Percentiles rank a stretch among this genome's conserved stretches.
phyloP scores from a whole-genome alignment of 2,797 vertebrate species.

The Eulemur rubriventer region DNA sequence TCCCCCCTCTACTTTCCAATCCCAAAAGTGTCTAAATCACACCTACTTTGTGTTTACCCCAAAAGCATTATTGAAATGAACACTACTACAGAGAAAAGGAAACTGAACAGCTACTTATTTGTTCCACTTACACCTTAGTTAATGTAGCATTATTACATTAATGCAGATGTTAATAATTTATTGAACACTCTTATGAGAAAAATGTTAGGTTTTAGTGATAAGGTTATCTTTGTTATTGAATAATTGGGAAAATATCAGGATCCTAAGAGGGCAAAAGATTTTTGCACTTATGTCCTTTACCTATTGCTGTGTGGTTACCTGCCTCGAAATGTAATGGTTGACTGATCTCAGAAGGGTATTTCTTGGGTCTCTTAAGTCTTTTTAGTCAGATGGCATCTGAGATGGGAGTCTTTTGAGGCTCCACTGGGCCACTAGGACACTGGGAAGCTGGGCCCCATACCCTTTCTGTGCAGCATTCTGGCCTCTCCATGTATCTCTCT shows the following conservation, averaged over 20 bases:
- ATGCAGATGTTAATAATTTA: not conserved
- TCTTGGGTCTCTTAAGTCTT: not conserved
- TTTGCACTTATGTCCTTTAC: not conserved
- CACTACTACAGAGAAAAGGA: not conserved
- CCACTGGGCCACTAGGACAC: fast-evolving
- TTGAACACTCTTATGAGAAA: not conserved
- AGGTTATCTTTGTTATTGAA: not conserved
- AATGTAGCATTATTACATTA: not conserved
- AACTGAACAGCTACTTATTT: not conserved
- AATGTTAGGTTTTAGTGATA: not conserved
- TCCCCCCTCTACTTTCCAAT: not conserved
- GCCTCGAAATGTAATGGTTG: not conserved
- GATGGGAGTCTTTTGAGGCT: not conserved
- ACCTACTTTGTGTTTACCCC: not conserved
- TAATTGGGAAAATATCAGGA: not conserved
- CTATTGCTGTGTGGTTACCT: not conserved
- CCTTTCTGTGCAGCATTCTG: not conserved
- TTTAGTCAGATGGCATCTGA: not conserved
- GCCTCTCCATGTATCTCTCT: not conserved
- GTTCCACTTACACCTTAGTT: not conserved
- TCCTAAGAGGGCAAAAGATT: not conserved
- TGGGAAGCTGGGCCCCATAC: fast-evolving
- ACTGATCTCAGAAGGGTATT: fast-evolving
- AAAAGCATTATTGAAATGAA: not conserved
- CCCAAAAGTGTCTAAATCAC: not conserved